Conservation (phyloP, 2,888 invertebrate species). For the Chymomyza caudatula region DNA sequence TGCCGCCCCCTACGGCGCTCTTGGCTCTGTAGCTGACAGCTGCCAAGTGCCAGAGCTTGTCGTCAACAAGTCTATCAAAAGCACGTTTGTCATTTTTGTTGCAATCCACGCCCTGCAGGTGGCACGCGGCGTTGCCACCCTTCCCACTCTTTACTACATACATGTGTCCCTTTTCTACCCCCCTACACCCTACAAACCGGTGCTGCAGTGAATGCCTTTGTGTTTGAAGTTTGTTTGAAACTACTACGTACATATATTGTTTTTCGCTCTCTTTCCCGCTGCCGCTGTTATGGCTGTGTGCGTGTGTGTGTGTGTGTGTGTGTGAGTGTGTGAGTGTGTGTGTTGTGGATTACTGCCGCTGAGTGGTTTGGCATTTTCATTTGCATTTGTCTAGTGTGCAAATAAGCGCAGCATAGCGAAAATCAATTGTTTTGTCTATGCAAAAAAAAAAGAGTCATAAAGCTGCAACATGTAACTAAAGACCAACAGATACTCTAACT, state of each 20-base stretch:
- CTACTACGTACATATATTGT: neutral
- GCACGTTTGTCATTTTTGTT: slow-evolving; percentile 71
- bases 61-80: slow-evolving; percentile 73
- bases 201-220: slow-evolving; percentile 19
- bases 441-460: neutral
- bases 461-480: neutral
- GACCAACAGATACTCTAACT: neutral
- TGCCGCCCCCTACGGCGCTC: slow-evolving; percentile 8
- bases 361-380: slow-evolving; percentile 50
- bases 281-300: neutral
- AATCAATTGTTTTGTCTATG: slow-evolving; percentile 37
- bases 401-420: slow-evolving; percentile 40
- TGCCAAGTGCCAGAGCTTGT: slow-evolving; percentile 70
- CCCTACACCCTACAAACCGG: neutral
- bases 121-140: slow-evolving; percentile 8
- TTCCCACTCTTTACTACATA: neutral
- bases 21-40: slow-evolving; percentile 56
- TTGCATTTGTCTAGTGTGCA: slow-evolving; percentile 43
- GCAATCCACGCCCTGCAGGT: slow-evolving; percentile 44
- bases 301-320: neutral
- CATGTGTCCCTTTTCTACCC: neutral
- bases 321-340: neutral
- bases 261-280: neutral
- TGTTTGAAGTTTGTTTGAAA: slow-evolving; percentile 51
- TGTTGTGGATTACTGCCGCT: neutral